A percentile compares a stretch with the other conserved stretches of the same genome.
Evolutionary conservation across 2,888 invertebrate genomes (phyloP).

Genomic region (Protophormia terraenovae): DNA sequence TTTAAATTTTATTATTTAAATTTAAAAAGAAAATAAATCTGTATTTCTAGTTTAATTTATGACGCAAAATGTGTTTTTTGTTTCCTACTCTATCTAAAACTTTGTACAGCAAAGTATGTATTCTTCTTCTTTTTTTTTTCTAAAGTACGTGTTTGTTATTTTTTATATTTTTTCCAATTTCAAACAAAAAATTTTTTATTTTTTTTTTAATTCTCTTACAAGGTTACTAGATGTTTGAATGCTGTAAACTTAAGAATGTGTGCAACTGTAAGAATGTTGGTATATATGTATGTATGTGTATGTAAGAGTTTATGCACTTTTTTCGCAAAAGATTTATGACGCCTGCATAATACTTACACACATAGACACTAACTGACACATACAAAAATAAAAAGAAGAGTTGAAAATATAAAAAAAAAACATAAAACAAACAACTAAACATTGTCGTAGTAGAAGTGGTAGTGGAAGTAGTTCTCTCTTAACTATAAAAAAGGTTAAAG

Average conservation of each 20-base stretch:
- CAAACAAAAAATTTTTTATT: slow-evolving; percentile 5
- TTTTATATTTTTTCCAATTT: not conserved
- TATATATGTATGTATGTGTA: not conserved
- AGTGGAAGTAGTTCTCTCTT: slow-evolving; percentile 24
- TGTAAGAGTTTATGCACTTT: slow-evolving; percentile 38
- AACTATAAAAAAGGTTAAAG: slow-evolving; percentile 60
- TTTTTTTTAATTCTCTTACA: slow-evolving; percentile 1
- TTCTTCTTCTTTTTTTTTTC: not conserved
- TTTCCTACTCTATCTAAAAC: slow-evolving; percentile 37
- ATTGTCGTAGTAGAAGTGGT: slow-evolving; percentile 24
- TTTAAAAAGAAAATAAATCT: slow-evolving; percentile 27
- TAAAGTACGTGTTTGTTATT: slow-evolving; percentile 31
- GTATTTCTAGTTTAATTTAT: slow-evolving; percentile 35
- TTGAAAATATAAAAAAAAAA: not conserved
- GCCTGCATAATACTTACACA: slow-evolving; percentile 54
- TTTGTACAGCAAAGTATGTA: slow-evolving; percentile 26
- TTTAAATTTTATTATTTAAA: no score
- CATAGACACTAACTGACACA: not conserved
- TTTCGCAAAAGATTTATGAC: slow-evolving; percentile 60
- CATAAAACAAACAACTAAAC: slow-evolving; percentile 51
- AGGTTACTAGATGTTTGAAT: slow-evolving; percentile 58
- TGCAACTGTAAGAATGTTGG: not conserved
- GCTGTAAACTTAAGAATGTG: slow-evolving; percentile 42
- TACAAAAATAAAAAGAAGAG: not conserved
- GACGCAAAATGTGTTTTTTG: slow-evolving; percentile 34